Conservation (phyloP, 1,140 invertebrate genomes). For the Ptiloglossa arizonensis region DNA sequence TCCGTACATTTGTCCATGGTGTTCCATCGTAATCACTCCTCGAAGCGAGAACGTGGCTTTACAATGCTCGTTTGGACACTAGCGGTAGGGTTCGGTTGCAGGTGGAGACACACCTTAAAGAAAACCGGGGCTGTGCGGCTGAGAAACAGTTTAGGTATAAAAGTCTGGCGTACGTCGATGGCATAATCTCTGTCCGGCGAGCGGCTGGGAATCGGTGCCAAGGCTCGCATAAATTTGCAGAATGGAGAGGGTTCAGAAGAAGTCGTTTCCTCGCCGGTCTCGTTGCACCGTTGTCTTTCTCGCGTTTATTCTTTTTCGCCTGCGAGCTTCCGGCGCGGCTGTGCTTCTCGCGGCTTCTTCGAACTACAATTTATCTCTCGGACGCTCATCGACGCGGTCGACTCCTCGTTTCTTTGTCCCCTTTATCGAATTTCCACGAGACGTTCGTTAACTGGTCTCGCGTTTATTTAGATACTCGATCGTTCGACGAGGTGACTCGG, state of each 20-base stretch:
- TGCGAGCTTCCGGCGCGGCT: constrained; percentile 13
- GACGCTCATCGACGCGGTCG: background rate
- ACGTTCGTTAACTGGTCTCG: background rate
- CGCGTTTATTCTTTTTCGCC: constrained; percentile 19
- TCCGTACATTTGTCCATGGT: too few species aligned
- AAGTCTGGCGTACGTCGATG: constrained; percentile 59
- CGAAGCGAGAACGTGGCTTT: too few species aligned
- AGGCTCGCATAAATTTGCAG: constrained; percentile 69
- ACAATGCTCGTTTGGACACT: too few species aligned
- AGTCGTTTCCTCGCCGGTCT: constrained; percentile 18
- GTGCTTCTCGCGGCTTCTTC: background rate
- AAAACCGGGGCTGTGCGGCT: constrained; percentile 10
- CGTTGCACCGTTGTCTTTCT: background rate
- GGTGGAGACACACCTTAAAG: too few species aligned
- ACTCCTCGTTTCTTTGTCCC: too few species aligned
- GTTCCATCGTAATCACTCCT: too few species aligned
- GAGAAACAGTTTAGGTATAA: constrained; percentile 20
- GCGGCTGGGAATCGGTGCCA: constrained; percentile 71
- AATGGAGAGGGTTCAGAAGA: constrained; percentile 53
- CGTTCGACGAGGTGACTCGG: background rate
- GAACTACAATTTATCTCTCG: constrained; percentile 11
- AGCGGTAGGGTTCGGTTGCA: too few species aligned
- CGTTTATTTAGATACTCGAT: background rate
- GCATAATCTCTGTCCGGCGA: constrained; percentile 68
- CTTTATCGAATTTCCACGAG: background rate